Conservation (phyloP, 2,113 vertebrate genomes). For the Charadrius vociferus region DNA sequence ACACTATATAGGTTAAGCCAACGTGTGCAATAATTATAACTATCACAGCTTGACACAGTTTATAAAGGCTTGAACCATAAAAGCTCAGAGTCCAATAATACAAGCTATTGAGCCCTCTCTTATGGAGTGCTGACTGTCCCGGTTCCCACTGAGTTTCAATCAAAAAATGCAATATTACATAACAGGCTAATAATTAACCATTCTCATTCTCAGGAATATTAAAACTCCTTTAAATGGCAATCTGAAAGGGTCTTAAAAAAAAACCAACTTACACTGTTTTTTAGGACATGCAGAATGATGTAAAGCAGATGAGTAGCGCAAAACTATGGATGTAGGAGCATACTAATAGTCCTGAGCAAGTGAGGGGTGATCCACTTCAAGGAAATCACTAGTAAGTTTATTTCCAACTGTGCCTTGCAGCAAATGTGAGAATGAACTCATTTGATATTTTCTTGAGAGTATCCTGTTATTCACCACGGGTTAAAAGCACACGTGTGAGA, state of each 20-base stretch:
- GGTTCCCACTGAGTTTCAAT: not conserved
- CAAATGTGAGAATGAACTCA: not conserved
- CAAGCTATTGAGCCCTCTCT: not conserved
- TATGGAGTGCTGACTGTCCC: not conserved
- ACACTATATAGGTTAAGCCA: conserved; percentile 25
- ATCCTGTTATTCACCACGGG: not conserved
- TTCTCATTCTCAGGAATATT: not conserved
- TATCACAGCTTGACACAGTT: conserved; percentile 31
- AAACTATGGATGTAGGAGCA: not conserved
- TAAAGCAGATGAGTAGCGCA: not conserved
- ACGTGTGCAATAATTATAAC: conserved; percentile 34
- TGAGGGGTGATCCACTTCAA: not conserved
- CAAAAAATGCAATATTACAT: not conserved
- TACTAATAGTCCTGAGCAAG: not conserved
- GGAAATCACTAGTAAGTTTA: not conserved
- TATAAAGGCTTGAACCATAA: conserved; percentile 20
- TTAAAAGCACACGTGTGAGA: not conserved
- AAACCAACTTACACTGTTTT: not conserved
- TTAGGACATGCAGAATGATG: not conserved
- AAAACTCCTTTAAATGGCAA: not conserved
- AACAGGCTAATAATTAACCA: not conserved
- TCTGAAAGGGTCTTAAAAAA: not conserved
- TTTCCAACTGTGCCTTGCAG: not conserved
- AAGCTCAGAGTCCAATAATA: not conserved
- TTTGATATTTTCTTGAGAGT: not conserved